Evolutionary conservation across 2,888 invertebrate genomes (phyloP).

Genomic region (Leptopilina syphax): DNA sequence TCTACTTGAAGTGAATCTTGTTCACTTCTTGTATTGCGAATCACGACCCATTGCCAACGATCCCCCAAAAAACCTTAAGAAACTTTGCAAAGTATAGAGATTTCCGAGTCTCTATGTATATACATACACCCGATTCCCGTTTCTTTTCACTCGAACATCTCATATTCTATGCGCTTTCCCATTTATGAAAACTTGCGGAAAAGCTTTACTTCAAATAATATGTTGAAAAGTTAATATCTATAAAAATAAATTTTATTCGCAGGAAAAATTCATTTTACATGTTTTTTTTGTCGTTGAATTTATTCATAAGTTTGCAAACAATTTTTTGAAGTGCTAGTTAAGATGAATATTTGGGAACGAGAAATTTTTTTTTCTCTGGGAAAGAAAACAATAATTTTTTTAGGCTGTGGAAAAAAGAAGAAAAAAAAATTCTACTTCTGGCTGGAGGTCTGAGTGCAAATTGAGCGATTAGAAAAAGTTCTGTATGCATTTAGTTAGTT

Average conservation of each 20-base stretch:
- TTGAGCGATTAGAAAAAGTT: neutral
- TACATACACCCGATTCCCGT: neutral
- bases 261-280: too few relatives aligned
- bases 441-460: neutral
- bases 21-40: neutral
- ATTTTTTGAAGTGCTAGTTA: too few relatives aligned
- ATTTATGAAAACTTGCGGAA: conserved; percentile 24
- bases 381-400: too few relatives aligned
- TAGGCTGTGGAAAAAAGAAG: too few relatives aligned
- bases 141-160: conserved; percentile 20
- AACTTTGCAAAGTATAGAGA: conserved; percentile 12
- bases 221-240: neutral
- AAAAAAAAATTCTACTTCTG: too few relatives aligned
- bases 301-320: too few relatives aligned
- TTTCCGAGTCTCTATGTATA: neutral
- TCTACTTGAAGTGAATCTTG: conserved; percentile 22
- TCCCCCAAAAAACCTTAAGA: conserved; percentile 37
- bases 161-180: conserved; percentile 16
- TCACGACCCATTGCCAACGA: conserved; percentile 32
- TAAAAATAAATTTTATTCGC: too few relatives aligned
- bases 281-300: too few relatives aligned
- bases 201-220: conserved; percentile 23
- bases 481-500: neutral
- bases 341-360: too few relatives aligned
- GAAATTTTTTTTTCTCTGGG: too few relatives aligned